Evolutionary conservation across 2,797 vertebrate species (phyloP).

Genomic region (Acanthopagrus latus): DNA sequence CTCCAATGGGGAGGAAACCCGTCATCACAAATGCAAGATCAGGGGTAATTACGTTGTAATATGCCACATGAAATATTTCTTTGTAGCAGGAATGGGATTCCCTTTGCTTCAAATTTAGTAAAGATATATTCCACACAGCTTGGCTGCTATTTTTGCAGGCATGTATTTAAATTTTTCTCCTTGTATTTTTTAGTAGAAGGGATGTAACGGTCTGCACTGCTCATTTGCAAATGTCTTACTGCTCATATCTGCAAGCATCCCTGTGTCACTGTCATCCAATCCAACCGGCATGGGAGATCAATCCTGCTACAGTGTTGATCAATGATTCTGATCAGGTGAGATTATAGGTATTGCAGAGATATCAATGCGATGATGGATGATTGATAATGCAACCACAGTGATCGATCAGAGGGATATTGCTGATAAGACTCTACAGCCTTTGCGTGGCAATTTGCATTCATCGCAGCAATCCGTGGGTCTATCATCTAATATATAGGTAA

Average conservation of each 20-base stretch:
- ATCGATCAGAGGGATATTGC: conserved; percentile 79
- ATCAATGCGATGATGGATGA: conserved; percentile 84
- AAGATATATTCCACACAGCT: conserved; percentile 57
- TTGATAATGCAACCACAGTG: conserved; percentile 75
- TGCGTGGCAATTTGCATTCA: conserved; percentile 63
- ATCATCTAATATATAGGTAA: conserved; percentile 45
- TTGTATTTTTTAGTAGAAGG: conserved; percentile 39
- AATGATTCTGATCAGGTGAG: conserved; percentile 78
- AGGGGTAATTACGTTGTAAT: conserved; percentile 80
- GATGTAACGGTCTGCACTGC: conserved; percentile 24
- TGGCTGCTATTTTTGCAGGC: conserved; percentile 48
- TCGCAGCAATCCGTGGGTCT: conserved; percentile 43
- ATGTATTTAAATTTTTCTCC: conserved; percentile 50
- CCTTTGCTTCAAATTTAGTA: conserved; percentile 70
- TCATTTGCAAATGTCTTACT: conserved; percentile 51
- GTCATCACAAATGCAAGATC: conserved; percentile 80
- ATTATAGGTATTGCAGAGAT: conserved; percentile 80
- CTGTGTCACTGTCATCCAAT: conserved; percentile 51
- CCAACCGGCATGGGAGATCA: conserved; percentile 60
- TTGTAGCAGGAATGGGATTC: conserved; percentile 64
- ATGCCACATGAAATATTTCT: conserved; percentile 77
- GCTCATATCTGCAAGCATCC: conserved; percentile 22
- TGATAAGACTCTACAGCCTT: conserved; percentile 65
- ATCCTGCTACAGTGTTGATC: conserved; percentile 73
- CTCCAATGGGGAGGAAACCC: conserved; percentile 78